Conservation (phyloP, 1,140 invertebrate species). For the Brachionus angularis region DNA sequence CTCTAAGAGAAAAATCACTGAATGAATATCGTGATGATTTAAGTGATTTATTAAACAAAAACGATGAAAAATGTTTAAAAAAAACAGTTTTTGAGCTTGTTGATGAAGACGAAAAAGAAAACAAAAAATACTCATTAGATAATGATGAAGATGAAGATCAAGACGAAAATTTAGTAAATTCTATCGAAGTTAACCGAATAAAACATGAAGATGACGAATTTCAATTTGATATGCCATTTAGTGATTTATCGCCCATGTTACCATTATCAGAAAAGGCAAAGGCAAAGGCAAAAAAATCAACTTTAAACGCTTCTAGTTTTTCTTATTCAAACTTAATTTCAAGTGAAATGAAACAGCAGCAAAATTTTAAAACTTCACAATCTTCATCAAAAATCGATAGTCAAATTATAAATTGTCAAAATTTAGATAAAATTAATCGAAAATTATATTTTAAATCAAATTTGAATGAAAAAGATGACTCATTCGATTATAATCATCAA, state of each 20-base stretch:
- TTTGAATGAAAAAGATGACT: not conserved
- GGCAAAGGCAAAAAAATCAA: not conserved
- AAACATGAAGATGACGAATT: too few species aligned
- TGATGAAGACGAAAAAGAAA: not conserved
- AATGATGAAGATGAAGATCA: too few species aligned
- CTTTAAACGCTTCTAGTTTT: not conserved
- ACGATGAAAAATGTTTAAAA: not conserved
- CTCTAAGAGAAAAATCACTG: too few species aligned
- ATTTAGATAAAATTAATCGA: not conserved
- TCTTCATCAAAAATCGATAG: not conserved
- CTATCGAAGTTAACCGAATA: too few species aligned
- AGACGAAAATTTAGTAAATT: too few species aligned
- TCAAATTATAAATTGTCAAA: too few species aligned
- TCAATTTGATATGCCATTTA: constrained; percentile 20
- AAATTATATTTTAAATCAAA: not conserved
- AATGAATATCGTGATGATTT: too few species aligned
- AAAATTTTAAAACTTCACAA: too few species aligned
- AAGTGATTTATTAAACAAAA: too few species aligned
- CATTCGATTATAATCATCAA: not conserved
- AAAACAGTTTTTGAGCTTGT: not conserved
- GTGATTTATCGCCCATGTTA: not conserved
- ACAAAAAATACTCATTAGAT: too few species aligned
- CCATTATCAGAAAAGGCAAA: not conserved
- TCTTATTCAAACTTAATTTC: too few species aligned
- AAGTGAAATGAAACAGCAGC: too few species aligned